Conservation (phyloP, 2,888 invertebrate genomes). For the Ferrisia virgata region DNA sequence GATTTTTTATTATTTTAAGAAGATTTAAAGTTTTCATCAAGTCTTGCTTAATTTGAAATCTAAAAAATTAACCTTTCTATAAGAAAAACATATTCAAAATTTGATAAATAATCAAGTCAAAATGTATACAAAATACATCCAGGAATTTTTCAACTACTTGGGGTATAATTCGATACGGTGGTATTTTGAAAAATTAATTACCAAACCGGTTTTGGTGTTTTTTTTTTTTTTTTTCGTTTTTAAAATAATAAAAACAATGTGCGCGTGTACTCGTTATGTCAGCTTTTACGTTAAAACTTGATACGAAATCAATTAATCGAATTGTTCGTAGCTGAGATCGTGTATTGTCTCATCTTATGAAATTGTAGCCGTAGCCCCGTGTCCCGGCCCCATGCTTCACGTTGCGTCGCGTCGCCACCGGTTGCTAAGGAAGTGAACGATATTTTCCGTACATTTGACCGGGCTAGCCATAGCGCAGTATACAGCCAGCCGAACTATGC, state of each 20-base stretch:
- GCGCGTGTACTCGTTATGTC: not conserved
- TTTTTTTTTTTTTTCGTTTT: not conserved
- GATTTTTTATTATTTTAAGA: too few species aligned
- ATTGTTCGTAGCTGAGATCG: not conserved
- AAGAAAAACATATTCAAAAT: too few species aligned
- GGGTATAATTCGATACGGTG: not conserved
- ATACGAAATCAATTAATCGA: slow-evolving; percentile 2
- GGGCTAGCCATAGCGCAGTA: too few species aligned
- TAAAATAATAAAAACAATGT: too few species aligned
- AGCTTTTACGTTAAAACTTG: not conserved
- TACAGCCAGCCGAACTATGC: not conserved
- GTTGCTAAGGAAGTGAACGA: not conserved
- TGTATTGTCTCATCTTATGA: too few species aligned
- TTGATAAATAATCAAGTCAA: too few species aligned
- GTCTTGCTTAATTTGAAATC: too few species aligned
- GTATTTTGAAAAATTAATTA: not conserved
- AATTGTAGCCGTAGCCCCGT: not conserved
- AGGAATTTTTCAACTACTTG: too few species aligned
- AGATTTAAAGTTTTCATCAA: too few species aligned
- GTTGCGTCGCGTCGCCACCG: not conserved
- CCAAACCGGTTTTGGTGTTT: not conserved
- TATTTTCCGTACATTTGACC: not conserved
- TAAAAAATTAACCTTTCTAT: too few species aligned
- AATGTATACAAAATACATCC: too few species aligned
- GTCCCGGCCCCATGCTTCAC: too few species aligned